Percentiles rank a stretch among this genome's conserved stretches.
Conservation (phyloP, 2,797 vertebrate genomes). For the Chelmon rostratus region DNA sequence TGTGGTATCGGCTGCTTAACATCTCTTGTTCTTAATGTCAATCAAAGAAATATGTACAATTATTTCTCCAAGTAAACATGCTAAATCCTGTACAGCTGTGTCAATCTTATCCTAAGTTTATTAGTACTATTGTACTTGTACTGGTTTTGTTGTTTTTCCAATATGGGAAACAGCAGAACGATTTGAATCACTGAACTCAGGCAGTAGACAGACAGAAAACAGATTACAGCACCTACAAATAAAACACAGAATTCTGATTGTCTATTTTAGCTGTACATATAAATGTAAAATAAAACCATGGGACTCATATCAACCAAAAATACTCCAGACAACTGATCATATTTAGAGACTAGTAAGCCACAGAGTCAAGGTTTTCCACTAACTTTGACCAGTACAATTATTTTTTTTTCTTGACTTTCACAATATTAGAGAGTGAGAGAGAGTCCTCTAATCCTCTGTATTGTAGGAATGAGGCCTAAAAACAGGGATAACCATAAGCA, state of each 20-base stretch:
- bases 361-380: neutral
- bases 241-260: neutral
- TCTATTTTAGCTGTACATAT: neutral
- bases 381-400: neutral
- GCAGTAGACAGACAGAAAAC: too few species aligned
- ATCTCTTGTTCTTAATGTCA: too few species aligned
- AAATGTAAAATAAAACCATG: neutral
- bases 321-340: neutral
- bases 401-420: conserved; percentile 5
- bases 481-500: conserved; percentile 25
- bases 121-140: too few species aligned
- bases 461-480: conserved; percentile 36
- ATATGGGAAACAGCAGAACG: too few species aligned
- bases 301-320: neutral
- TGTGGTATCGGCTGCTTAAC: too few species aligned
- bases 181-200: too few species aligned
- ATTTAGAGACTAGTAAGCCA: neutral
- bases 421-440: neutral
- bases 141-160: too few species aligned
- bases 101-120: neutral
- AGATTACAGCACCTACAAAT: neutral
- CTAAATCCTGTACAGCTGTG: neutral
- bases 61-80: neutral
- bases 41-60: too few species aligned
- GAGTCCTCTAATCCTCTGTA: conserved; percentile 4